These are phyloP conservation scores for Thalassophryne amazonica DNA, from an alignment of 2,797 vertebrate species.

Conservation along the genomic window DNA sequence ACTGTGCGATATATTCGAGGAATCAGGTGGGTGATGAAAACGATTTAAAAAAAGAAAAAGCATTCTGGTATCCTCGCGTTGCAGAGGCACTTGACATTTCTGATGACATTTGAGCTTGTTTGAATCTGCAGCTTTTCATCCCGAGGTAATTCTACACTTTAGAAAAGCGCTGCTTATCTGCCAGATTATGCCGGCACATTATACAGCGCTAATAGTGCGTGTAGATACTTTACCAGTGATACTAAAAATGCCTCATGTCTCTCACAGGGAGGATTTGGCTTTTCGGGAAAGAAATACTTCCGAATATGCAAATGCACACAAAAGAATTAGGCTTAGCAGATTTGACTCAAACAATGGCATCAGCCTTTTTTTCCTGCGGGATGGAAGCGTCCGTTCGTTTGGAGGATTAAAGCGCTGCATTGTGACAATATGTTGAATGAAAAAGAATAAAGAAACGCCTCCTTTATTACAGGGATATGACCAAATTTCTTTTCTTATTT, in stretches of 20 bases:
- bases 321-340: conserved; percentile 85
- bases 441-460: conserved; percentile 71
- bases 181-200: conserved; percentile 83
- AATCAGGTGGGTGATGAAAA: conserved; percentile 34
- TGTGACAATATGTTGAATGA: conserved; percentile 84
- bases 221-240: conserved; percentile 89
- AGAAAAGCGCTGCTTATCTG: conserved; percentile 81
- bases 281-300: conserved; percentile 86
- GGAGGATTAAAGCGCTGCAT: conserved; percentile 82
- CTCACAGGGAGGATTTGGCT: conserved; percentile 87
- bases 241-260: conserved; percentile 82
- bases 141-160: conserved; percentile 78
- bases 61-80: conserved; percentile 32
- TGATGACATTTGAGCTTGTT: conserved; percentile 75
- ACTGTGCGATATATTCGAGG: conserved; percentile 18
- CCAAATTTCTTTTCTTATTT: conserved; percentile 73
- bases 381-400: conserved; percentile 79
- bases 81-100: conserved; percentile 81
- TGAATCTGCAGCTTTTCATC: conserved; percentile 81
- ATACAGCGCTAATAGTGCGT: conserved; percentile 86
- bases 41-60: conserved; percentile 28
- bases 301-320: conserved; percentile 87
- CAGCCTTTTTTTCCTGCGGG: conserved; percentile 72
- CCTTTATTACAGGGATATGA: conserved; percentile 76
- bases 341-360: conserved; percentile 82